Percentiles rank a stretch among this genome's conserved stretches.
These are phyloP conservation scores for Sebastes taczanowskii DNA, from an alignment of 2,797 vertebrate species.

Conservation along the genomic window DNA sequence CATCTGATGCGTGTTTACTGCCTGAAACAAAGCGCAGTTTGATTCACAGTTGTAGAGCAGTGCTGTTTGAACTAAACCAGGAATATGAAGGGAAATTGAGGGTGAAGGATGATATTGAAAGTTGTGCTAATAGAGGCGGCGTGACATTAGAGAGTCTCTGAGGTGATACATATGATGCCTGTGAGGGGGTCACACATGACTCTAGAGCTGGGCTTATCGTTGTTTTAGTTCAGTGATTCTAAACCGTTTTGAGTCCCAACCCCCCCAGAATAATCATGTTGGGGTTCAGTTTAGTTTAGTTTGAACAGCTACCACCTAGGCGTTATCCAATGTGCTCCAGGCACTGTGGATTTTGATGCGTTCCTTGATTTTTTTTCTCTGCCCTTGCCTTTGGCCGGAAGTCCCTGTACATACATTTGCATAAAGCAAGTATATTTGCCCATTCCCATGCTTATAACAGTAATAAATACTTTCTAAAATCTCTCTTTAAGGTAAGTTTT, in stretches of 20 bases:
- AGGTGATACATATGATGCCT: background rate
- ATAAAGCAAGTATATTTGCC: no score
- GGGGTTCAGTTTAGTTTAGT: background rate
- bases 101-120: background rate
- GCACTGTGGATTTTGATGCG: no score
- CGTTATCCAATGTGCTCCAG: no score
- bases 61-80: background rate
- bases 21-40: constrained; percentile 38
- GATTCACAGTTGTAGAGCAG: constrained; percentile 26
- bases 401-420: no score
- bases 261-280: background rate
- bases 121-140: background rate
- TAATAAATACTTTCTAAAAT: no score
- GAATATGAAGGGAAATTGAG: background rate
- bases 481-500: no score
- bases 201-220: background rate
- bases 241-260: background rate
- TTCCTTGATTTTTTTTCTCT: no score
- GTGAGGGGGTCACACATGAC: background rate
- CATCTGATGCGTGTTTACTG: constrained; percentile 44
- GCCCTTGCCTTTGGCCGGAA: no score
- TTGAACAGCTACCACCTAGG: no score
- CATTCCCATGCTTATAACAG: no score
- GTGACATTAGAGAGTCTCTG: background rate
- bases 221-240: background rate